phyloP scores from a whole-genome alignment of 2,113 vertebrate species.

The Raja brachyura region DNA sequence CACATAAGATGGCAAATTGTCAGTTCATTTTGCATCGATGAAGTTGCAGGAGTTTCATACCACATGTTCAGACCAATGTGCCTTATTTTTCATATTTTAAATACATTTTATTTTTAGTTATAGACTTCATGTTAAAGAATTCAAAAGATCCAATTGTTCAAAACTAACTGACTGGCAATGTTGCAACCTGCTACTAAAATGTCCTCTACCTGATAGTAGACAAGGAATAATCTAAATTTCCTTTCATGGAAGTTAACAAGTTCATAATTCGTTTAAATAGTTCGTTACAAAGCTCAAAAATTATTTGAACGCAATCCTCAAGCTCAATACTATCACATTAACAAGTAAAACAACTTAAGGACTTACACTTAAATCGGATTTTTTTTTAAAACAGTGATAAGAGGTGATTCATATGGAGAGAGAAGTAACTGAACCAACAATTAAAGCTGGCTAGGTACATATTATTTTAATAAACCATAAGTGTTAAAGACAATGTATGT shows the following conservation, averaged over 20 bases:
- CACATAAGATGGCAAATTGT: background rate
- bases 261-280: background rate
- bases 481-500: background rate
- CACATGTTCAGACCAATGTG: background rate
- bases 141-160: background rate
- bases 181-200: background rate
- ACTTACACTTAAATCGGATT: background rate
- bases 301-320: background rate
- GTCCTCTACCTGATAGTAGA: background rate
- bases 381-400: background rate
- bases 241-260: background rate
- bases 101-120: background rate
- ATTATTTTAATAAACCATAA: background rate
- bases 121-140: background rate
- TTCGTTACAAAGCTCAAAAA: background rate
- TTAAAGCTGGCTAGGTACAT: background rate
- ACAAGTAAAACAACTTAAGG: background rate
- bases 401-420: background rate
- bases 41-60: background rate
- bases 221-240: background rate
- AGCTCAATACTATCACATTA: background rate
- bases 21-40: background rate
- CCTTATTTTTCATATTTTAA: background rate
- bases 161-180: background rate
- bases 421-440: background rate